A percentile compares a stretch with the other conserved stretches of the same genome.
Conservation (phyloP, 2,113 vertebrate species). For the Otocyon megalotis region DNA sequence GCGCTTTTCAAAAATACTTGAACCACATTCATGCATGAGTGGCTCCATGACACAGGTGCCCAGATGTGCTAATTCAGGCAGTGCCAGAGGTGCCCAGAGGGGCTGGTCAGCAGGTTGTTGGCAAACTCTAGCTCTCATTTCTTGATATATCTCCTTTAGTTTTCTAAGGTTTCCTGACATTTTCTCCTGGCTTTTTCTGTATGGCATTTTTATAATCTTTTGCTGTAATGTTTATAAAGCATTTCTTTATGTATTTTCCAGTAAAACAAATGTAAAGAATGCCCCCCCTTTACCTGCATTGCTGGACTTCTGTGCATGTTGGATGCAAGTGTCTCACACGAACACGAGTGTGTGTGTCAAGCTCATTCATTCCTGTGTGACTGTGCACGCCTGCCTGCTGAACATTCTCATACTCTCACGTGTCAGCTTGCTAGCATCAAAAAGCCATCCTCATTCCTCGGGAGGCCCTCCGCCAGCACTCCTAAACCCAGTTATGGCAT, state of each 20-base stretch:
- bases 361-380: slow-evolving; percentile 59
- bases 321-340: slow-evolving; percentile 50
- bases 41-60: neutral
- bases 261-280: slow-evolving; percentile 74
- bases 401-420: slow-evolving; percentile 38
- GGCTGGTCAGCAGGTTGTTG: neutral
- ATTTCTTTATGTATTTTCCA: slow-evolving; percentile 76
- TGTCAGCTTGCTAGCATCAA: neutral
- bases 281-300: slow-evolving; percentile 38
- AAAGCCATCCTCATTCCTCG: neutral
- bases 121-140: neutral
- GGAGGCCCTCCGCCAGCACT: slow-evolving; percentile 28
- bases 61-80: neutral
- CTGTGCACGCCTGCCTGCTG: slow-evolving; percentile 71
- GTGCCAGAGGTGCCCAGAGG: neutral
- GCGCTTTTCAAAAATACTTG: neutral
- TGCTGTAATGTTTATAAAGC: slow-evolving; percentile 62
- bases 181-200: slow-evolving; percentile 68
- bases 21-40: neutral
- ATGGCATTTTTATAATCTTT: slow-evolving; percentile 58
- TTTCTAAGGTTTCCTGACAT: slow-evolving; percentile 25
- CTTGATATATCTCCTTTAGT: neutral
- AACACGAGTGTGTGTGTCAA: slow-evolving; percentile 42
- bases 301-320: slow-evolving; percentile 70
- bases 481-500: neutral